phyloP scores from a whole-genome alignment of 1,140 invertebrate genomes.

The Periplaneta americana region DNA sequence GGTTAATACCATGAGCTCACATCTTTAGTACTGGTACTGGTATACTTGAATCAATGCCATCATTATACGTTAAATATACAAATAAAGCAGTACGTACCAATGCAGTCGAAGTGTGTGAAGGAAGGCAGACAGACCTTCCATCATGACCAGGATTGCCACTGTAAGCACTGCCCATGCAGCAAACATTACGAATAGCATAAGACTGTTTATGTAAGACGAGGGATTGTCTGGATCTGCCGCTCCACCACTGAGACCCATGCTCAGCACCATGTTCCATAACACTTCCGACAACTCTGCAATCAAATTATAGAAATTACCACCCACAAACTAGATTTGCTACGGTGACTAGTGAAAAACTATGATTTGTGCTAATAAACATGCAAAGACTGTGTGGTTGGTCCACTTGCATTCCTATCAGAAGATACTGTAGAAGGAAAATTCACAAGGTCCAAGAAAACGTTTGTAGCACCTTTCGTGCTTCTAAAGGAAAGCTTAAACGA shows the following conservation, averaged over 20 bases:
- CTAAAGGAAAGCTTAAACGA: not conserved
- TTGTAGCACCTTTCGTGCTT: not conserved
- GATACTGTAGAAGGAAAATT: not conserved
- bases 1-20: too few relatives aligned
- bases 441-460: not conserved
- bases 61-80: too few relatives aligned
- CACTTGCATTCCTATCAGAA: too few relatives aligned
- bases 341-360: too few relatives aligned
- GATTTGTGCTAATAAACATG: too few relatives aligned
- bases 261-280: conserved; percentile 81
- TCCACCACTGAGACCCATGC: conserved; percentile 48
- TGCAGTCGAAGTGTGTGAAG: conserved; percentile 79
- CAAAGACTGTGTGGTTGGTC: too few relatives aligned
- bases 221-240: conserved; percentile 29
- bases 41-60: too few relatives aligned
- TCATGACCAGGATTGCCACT: conserved; percentile 55
- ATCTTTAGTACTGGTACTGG: too few relatives aligned
- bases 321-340: too few relatives aligned
- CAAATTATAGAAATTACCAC: too few relatives aligned
- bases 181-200: conserved; percentile 54
- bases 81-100: conserved; percentile 49
- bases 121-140: conserved; percentile 79
- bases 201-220: conserved; percentile 16
- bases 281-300: conserved; percentile 84
- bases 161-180: conserved; percentile 56